Conservation (phyloP, 2,797 vertebrate genomes). For the Silurus aristotelis region DNA sequence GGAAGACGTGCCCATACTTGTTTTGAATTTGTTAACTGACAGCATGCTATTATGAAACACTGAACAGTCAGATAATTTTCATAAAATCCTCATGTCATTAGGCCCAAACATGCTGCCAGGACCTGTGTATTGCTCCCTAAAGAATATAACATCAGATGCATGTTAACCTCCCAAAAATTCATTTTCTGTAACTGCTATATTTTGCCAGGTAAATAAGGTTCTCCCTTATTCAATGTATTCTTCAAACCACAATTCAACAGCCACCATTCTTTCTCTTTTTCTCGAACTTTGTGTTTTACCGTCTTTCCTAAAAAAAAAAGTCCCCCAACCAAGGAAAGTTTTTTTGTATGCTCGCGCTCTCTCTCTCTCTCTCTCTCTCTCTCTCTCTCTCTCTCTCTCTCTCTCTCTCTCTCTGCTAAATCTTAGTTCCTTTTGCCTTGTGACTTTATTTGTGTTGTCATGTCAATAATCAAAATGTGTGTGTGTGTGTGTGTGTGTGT, state of each 20-base stretch:
- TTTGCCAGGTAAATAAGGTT: neutral
- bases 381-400: neutral
- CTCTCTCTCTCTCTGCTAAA: neutral
- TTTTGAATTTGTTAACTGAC: neutral
- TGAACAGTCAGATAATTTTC: neutral
- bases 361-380: neutral
- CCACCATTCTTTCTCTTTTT: neutral
- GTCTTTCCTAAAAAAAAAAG: neutral
- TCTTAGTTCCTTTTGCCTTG: neutral
- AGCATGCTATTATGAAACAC: too few species aligned
- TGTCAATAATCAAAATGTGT: slow-evolving; percentile 11
- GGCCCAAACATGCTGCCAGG: neutral
- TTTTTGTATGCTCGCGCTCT: neutral
- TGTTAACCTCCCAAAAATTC: neutral
- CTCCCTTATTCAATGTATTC: neutral
- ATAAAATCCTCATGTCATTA: neutral
- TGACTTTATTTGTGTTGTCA: neutral
- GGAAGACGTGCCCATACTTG: neutral
- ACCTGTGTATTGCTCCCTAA: neutral
- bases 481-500: neutral
- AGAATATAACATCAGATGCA: neutral
- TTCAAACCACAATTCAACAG: neutral
- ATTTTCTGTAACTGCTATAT: neutral
- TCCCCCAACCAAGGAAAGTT: neutral
- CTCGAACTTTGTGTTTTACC: neutral